These are phyloP conservation scores for Opisthocomus hoazin DNA, from an alignment of 2,113 vertebrate genomes.

Conservation along the genomic window DNA sequence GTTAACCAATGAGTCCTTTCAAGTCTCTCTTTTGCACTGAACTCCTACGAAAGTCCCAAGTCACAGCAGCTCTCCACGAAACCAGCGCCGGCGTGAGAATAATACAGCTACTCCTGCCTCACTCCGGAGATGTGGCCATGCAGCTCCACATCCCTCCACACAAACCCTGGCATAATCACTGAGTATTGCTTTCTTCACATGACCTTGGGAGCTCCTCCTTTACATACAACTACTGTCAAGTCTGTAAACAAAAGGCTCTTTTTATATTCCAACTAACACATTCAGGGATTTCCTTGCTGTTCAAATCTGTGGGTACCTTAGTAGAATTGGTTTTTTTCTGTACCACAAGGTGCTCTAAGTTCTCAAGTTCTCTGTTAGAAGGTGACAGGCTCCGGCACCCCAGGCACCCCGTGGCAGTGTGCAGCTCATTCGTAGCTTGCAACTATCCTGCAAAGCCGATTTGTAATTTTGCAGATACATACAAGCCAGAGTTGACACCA, in stretches of 20 bases:
- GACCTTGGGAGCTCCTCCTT: not conserved
- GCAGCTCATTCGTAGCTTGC: not conserved
- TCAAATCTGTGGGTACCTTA: not conserved
- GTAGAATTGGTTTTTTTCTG: not conserved
- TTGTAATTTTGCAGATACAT: not conserved
- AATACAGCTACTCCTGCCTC: not conserved
- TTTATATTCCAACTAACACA: not conserved
- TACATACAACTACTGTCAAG: not conserved
- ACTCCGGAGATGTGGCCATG: not conserved
- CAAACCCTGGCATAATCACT: not conserved
- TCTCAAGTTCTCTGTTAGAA: not conserved
- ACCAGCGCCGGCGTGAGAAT: not conserved
- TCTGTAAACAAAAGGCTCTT: not conserved
- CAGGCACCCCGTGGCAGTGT: not conserved
- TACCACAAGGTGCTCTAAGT: not conserved
- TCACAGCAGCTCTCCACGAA: not conserved
- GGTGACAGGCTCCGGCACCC: not conserved
- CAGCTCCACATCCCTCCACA: not conserved
- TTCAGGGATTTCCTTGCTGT: not conserved
- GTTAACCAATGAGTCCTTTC: not conserved
- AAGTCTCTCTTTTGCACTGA: not conserved
- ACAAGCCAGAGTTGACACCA: not conserved
- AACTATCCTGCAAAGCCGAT: not conserved
- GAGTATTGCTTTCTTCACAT: not conserved
- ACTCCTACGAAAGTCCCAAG: not conserved